These are phyloP conservation scores for Platynereis dumerilii DNA, from an alignment of 2,888 invertebrate species.

Conservation along the genomic window DNA sequence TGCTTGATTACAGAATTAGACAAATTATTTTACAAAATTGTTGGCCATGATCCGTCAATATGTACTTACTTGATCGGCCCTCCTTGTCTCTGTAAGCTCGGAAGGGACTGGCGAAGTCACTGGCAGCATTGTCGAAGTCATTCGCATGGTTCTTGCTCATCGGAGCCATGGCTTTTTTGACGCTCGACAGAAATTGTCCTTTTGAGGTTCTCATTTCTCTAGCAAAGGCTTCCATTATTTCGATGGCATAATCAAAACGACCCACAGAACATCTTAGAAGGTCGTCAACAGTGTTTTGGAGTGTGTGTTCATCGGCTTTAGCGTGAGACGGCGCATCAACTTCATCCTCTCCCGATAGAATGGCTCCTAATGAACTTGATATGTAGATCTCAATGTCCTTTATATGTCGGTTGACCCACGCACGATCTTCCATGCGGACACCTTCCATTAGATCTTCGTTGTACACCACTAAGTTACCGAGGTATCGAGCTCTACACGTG, in stretches of 20 bases:
- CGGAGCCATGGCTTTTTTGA: constrained; percentile 29
- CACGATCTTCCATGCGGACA: constrained; percentile 27
- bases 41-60: too few species aligned
- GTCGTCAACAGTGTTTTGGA: constrained; percentile 35
- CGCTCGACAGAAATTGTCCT: constrained; percentile 35
- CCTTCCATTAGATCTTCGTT: constrained; percentile 26
- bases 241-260: constrained; percentile 35
- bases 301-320: constrained; percentile 31
- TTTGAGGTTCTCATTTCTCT: constrained; percentile 14
- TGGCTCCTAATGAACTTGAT: constrained; percentile 28
- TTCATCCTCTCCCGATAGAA: constrained; percentile 36
- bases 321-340: constrained; percentile 28
- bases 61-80: constrained; percentile 31
- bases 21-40: too few species aligned
- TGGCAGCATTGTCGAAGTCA: constrained; percentile 27
- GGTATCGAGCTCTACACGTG: constrained; percentile 18
- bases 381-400: constrained; percentile 37
- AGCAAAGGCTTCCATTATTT: constrained; percentile 34
- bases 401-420: constrained; percentile 29
- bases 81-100: constrained; percentile 35
- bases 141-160: constrained; percentile 15
- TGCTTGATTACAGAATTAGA: too few species aligned
- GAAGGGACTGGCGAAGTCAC: constrained; percentile 34
- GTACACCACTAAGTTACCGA: constrained; percentile 13
- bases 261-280: constrained; percentile 34